These are phyloP conservation scores for Heliothis subflexa DNA, from an alignment of 1,140 invertebrate genomes.

Conservation along the genomic window DNA sequence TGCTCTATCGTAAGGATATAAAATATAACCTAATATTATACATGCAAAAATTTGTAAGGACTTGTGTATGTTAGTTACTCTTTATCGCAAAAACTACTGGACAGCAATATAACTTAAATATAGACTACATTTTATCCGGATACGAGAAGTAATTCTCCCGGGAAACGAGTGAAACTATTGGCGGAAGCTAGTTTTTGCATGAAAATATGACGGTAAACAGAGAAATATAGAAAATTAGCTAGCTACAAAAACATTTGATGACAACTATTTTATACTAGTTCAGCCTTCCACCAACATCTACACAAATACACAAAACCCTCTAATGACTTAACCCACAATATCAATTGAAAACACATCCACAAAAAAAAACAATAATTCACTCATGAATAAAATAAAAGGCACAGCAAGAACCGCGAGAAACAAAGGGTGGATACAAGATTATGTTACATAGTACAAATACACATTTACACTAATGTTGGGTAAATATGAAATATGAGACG, in stretches of 20 bases:
- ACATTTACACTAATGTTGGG: slow-evolving; percentile 60
- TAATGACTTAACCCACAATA: not conserved
- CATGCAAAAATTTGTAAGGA: too few relatives aligned
- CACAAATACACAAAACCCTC: not conserved
- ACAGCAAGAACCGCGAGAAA: slow-evolving; percentile 37
- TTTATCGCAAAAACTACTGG: too few relatives aligned
- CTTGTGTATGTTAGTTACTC: too few relatives aligned
- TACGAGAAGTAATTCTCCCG: too few relatives aligned
- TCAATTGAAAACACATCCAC: slow-evolving; percentile 16
- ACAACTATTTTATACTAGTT: too few relatives aligned
- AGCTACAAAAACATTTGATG: too few relatives aligned
- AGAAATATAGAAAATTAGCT: too few relatives aligned
- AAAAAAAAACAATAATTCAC: slow-evolving; percentile 5
- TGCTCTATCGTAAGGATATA: not conserved
- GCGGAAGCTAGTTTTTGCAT: too few relatives aligned
- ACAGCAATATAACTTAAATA: too few relatives aligned
- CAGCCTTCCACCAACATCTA: not conserved
- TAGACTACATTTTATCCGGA: too few relatives aligned
- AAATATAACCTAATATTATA: not conserved
- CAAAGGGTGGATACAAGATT: slow-evolving; percentile 44
- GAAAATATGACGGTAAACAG: too few relatives aligned
- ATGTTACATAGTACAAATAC: slow-evolving; percentile 52
- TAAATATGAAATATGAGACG: slow-evolving; percentile 65
- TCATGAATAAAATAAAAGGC: slow-evolving; percentile 52
- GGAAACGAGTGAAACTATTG: too few relatives aligned